Evolutionary conservation across 2,797 vertebrate species (phyloP).

Genomic region (Urosaurus nigricauda): DNA sequence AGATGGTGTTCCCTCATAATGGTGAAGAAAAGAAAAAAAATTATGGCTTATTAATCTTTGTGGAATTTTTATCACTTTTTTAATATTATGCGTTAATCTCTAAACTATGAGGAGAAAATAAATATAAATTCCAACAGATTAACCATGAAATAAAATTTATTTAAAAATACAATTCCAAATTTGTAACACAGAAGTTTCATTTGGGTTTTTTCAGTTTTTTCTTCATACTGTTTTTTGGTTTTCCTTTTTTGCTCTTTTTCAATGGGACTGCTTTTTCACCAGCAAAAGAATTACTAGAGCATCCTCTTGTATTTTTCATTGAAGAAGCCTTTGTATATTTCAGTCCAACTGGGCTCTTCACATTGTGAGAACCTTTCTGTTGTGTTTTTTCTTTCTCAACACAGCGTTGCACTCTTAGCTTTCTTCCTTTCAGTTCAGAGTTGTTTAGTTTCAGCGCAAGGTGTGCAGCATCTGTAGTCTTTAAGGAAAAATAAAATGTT

Average conservation of each 20-base stretch:
- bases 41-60: neutral
- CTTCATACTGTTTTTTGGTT: slow-evolving; percentile 63
- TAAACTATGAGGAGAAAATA: fast-evolving
- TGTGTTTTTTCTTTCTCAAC: slow-evolving; percentile 67
- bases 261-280: slow-evolving; percentile 74
- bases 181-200: neutral
- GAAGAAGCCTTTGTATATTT: slow-evolving; percentile 51
- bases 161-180: slow-evolving; percentile 9
- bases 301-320: slow-evolving; percentile 43
- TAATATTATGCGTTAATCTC: neutral
- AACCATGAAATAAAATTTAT: slow-evolving; percentile 19
- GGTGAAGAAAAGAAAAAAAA: neutral
- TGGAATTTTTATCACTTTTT: neutral
- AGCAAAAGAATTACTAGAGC: slow-evolving; percentile 63
- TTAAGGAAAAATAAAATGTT: slow-evolving; percentile 17
- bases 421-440: slow-evolving; percentile 79
- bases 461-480: slow-evolving; percentile 81
- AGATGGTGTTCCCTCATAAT: neutral
- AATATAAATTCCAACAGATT: slow-evolving; percentile 21
- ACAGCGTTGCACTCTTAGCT: slow-evolving; percentile 77
- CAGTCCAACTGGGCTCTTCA: slow-evolving; percentile 47
- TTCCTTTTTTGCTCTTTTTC: slow-evolving; percentile 67
- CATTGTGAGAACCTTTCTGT: slow-evolving; percentile 36
- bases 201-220: slow-evolving; percentile 66
- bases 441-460: slow-evolving; percentile 82